Evolutionary conservation across 1,140 invertebrate species (phyloP).

Genomic region (Nomia melanderi): DNA sequence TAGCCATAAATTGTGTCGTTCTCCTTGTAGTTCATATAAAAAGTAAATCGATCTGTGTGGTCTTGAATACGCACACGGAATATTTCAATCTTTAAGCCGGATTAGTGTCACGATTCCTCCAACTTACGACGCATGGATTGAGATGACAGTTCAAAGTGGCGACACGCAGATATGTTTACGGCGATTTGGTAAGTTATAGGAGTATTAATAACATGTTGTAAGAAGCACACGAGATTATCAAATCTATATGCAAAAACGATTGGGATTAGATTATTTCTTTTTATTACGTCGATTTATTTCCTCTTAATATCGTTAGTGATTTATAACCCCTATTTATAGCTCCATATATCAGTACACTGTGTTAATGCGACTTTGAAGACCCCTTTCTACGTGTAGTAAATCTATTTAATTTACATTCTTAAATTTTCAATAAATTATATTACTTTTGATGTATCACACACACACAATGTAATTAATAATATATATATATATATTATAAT

Average conservation of each 20-base stretch:
- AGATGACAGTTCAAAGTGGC: conserved; percentile 52
- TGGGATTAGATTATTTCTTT: conserved; percentile 13
- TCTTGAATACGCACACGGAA: background rate
- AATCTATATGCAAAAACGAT: conserved; percentile 11
- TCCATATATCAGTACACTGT: too few relatives aligned
- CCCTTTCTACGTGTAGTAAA: too few relatives aligned
- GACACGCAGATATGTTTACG: conserved; percentile 60
- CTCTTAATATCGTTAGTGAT: background rate
- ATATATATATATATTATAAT: too few relatives aligned
- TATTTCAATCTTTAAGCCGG: conserved; percentile 17
- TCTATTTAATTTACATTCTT: too few relatives aligned
- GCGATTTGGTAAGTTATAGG: conserved; percentile 55
- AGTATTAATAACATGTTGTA: conserved; percentile 31
- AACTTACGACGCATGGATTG: conserved; percentile 51
- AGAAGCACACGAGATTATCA: background rate
- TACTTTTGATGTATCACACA: too few relatives aligned
- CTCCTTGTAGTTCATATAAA: conserved; percentile 11
- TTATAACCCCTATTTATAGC: background rate
- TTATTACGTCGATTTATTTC: background rate
- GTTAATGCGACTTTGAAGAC: too few relatives aligned
- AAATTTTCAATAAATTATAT: too few relatives aligned
- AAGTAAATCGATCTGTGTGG: background rate
- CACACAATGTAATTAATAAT: too few relatives aligned
- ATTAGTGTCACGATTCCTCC: conserved; percentile 47
- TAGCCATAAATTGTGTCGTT: conserved; percentile 16